These are phyloP conservation scores for Pagrus major DNA, from an alignment of 2,113 vertebrate genomes.

Conservation along the genomic window DNA sequence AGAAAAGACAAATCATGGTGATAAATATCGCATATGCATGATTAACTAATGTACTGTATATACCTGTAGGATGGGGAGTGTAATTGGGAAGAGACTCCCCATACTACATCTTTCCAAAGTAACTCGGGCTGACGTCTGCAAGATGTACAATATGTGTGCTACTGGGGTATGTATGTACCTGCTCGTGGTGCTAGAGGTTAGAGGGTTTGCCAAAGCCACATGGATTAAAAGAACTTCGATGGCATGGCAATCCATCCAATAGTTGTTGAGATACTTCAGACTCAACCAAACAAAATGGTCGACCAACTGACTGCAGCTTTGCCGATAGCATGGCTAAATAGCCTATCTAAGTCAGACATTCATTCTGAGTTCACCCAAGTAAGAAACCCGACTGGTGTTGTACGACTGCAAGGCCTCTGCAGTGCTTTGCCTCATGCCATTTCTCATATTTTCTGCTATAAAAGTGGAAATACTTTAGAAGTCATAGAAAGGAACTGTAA, in stretches of 20 bases:
- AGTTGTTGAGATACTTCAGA: background rate
- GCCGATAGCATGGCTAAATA: background rate
- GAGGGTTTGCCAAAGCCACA: background rate
- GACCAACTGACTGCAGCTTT: background rate
- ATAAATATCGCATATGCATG: too few relatives aligned
- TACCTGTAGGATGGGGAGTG: too few relatives aligned
- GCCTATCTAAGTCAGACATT: constrained; percentile 1
- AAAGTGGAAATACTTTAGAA: constrained; percentile 12
- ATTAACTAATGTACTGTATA: too few relatives aligned
- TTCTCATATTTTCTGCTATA: constrained; percentile 1
- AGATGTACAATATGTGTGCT: too few relatives aligned
- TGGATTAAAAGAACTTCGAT: background rate
- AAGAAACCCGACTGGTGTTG: background rate
- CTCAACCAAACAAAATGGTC: too few relatives aligned
- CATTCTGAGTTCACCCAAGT: constrained; percentile 3
- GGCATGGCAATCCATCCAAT: background rate
- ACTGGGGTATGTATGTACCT: too few relatives aligned
- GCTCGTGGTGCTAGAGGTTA: background rate
- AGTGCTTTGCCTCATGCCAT: constrained; percentile 2
- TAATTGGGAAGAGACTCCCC: too few relatives aligned
- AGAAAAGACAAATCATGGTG: too few relatives aligned
- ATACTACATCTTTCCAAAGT: too few relatives aligned
- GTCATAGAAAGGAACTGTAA: constrained; percentile 2
- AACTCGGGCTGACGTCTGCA: too few relatives aligned
- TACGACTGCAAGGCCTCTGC: constrained; percentile 3